A percentile compares a stretch with the other conserved stretches of the same genome.
These are phyloP conservation scores for Saguinus midas DNA, from an alignment of 2,113 vertebrate species.

Conservation along the genomic window DNA sequence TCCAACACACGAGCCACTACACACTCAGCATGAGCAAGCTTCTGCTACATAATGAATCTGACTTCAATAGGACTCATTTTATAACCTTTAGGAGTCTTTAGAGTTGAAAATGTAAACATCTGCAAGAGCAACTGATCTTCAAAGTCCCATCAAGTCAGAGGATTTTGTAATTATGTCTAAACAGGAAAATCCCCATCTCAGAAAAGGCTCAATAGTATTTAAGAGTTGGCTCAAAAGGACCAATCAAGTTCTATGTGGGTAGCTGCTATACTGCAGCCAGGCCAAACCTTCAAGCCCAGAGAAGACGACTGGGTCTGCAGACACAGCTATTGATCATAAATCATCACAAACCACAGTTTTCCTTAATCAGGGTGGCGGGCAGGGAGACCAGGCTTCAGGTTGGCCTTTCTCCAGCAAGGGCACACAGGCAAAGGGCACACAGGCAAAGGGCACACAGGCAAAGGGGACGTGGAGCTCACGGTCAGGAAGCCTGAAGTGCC, in stretches of 20 bases:
- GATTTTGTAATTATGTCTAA: not conserved
- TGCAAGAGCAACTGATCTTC: not conserved
- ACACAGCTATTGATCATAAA: fast-evolving
- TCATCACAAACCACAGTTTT: not conserved
- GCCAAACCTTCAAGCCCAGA: not conserved
- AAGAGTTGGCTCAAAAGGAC: not conserved
- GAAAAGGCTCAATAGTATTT: not conserved
- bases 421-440: not conserved
- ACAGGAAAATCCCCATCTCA: not conserved
- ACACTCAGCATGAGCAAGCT: not conserved
- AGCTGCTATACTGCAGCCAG: not conserved
- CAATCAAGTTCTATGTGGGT: fast-evolving
- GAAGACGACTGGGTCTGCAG: fast-evolving
- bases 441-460: not conserved
- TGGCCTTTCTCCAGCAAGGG: not conserved
- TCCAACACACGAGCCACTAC: fast-evolving
- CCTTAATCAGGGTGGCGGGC: not conserved
- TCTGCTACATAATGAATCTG: not conserved
- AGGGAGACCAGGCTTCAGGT: not conserved
- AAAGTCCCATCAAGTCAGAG: not conserved
- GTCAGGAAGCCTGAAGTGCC: not conserved
- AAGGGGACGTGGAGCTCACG: not conserved
- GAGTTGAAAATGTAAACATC: not conserved
- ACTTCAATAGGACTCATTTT: fast-evolving
- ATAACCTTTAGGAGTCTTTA: not conserved